phyloP scores from a whole-genome alignment of 2,888 invertebrate species.

The Eupeodes latifasciatus region DNA sequence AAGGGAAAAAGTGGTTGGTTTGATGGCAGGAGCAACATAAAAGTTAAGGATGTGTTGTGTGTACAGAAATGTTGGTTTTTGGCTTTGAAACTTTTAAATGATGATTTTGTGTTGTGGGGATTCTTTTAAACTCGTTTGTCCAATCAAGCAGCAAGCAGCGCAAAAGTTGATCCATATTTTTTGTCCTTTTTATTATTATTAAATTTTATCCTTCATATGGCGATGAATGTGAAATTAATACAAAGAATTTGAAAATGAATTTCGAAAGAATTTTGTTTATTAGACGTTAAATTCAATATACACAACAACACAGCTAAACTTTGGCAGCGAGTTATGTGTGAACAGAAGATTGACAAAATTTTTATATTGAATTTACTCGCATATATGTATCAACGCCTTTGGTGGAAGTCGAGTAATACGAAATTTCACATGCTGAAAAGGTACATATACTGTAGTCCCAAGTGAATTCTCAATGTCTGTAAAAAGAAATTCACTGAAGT shows the following conservation, averaged over 20 bases:
- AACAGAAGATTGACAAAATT: neutral
- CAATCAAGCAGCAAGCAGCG: neutral
- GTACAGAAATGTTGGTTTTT: neutral
- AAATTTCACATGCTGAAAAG: too few relatives aligned
- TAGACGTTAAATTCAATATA: neutral
- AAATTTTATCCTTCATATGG: neutral
- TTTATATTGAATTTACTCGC: neutral
- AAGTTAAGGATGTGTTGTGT: slow-evolving; percentile 6
- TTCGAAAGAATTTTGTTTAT: neutral
- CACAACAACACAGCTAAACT: too few relatives aligned
- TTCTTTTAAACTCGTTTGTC: neutral
- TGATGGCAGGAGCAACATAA: neutral
- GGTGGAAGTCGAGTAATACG: too few relatives aligned
- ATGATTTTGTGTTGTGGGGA: slow-evolving; percentile 6
- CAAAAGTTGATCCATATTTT: neutral
- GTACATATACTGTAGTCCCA: too few relatives aligned
- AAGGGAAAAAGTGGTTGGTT: slow-evolving; percentile 4
- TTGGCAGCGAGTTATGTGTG: too few relatives aligned
- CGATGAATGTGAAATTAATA: too few relatives aligned
- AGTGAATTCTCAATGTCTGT: too few relatives aligned
- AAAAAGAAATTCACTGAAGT: too few relatives aligned
- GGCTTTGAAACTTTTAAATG: slow-evolving; percentile 17
- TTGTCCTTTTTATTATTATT: neutral
- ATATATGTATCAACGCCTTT: too few relatives aligned
- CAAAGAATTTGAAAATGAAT: neutral